Evolutionary conservation across 2,797 vertebrate species (phyloP), one percentile per base, ranked within the genome.

Genomic region (Adrianichthys oophorus): DNA sequence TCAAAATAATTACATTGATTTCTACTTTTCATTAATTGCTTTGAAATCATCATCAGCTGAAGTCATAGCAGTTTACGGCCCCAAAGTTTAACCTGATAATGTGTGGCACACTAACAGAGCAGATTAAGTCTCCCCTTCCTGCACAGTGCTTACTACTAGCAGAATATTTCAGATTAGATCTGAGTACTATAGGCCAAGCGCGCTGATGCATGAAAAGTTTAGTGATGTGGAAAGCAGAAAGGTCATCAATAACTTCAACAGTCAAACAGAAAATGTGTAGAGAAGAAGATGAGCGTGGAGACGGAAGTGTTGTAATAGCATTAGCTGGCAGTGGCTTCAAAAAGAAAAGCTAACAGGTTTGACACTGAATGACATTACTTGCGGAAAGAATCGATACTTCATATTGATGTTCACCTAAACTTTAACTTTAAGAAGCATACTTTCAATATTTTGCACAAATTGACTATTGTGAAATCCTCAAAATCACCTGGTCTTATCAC

Each of bases 231-330:
- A 91, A 92, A 92, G 89, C 86, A 88, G 87, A 91, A 92, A 93
- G 91, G 91, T 92, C 91, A 92, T 93, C 91, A 92, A 92, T 93
- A 92, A 92, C 91, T 90, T 91, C 89, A 90, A 92, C 90, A 91
- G 87, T 89, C 88, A 79, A 90, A 90, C 91, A 92, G 90, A 92
- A 93, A 92, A 93, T 90, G 83, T 85, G 82, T 73, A 85, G 88
- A 84, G 87, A 84, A 80, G 78, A 80, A 78, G 86, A 87, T 82
- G 72, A 71, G 68, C 67, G 78, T 43, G 74, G 54, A 81, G 72
- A 48, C 15, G 58, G 68, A 83, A 86, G 85, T 78, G 78, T 79
- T 86, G 76, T 79, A 89, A 83, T 82, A 86, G 84, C 84, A 84
- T 75, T 78, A 78, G 80, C 66, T 70, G 64, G 78, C 65, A 43